phyloP scores from a whole-genome alignment of 2,113 vertebrate species.

The Lagenorhynchus albirostris region DNA sequence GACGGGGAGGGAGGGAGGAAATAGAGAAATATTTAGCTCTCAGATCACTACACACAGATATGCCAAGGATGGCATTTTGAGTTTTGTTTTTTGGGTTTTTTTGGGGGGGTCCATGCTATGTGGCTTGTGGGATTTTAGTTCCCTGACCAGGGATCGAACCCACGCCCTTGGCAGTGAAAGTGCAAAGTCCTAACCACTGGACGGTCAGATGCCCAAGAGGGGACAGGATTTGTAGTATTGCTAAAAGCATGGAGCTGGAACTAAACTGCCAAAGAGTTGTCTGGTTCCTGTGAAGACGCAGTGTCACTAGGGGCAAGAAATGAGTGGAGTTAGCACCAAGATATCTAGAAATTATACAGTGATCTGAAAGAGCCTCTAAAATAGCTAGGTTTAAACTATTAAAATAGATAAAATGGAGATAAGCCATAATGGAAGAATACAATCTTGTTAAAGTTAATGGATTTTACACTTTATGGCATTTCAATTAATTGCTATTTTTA shows the following conservation, averaged over 20 bases:
- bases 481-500: not conserved
- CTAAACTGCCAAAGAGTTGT: not conserved
- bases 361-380: not conserved
- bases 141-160: not conserved
- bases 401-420: not conserved
- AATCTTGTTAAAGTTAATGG: not conserved
- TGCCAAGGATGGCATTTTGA: not conserved
- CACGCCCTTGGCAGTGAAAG: not conserved
- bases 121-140: not conserved
- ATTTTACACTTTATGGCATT: not conserved
- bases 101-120: not conserved
- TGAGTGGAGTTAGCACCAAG: not conserved
- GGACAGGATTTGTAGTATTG: not conserved
- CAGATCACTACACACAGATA: too few species aligned
- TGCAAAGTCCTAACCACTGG: not conserved
- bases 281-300: not conserved
- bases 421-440: not conserved
- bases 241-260: not conserved
- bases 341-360: not conserved
- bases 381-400: not conserved
- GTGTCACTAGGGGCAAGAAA: not conserved
- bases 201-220: not conserved
- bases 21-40: not conserved
- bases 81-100: not conserved
- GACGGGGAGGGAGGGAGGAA: rapidly evolving